phyloP scores from a whole-genome alignment of 2,797 vertebrate species.

The Tokudaia muenninki region DNA sequence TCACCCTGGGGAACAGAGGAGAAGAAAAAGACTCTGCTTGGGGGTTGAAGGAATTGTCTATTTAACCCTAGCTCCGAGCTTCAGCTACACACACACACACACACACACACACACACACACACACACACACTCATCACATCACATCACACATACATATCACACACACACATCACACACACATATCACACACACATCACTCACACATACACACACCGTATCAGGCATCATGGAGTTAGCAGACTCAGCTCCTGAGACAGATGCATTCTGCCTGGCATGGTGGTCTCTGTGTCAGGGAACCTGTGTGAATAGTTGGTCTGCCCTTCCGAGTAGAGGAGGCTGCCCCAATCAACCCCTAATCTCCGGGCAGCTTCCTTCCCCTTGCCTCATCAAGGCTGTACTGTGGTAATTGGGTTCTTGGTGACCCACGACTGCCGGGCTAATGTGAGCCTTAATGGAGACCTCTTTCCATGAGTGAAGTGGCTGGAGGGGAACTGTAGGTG shows the following conservation, averaged over 20 bases:
- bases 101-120: background rate
- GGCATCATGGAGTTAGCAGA: accelerated
- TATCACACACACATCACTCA: background rate
- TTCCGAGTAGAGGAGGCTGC: background rate
- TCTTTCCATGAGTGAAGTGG: constrained; percentile 18
- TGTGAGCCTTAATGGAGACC: background rate
- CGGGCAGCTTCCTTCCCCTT: too few relatives aligned
- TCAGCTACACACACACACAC: background rate
- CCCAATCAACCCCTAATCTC: background rate
- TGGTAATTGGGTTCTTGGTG: constrained; percentile 17
- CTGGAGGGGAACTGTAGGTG: background rate
- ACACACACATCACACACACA: too few relatives aligned
- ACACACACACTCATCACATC: background rate
- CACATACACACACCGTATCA: background rate
- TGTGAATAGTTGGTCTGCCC: background rate
- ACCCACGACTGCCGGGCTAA: background rate
- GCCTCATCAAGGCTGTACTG: accelerated
- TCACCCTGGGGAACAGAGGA: background rate
- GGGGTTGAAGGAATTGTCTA: background rate
- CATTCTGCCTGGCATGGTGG: accelerated
- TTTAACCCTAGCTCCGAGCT: background rate
- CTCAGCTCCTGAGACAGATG: accelerated
- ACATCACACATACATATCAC: background rate
- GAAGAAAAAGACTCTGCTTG: background rate
- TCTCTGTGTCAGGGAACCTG: background rate